Evolutionary conservation across 2,888 invertebrate genomes (phyloP), one percentile per base, ranked within the genome.

Genomic region (Rhingia campestris): DNA sequence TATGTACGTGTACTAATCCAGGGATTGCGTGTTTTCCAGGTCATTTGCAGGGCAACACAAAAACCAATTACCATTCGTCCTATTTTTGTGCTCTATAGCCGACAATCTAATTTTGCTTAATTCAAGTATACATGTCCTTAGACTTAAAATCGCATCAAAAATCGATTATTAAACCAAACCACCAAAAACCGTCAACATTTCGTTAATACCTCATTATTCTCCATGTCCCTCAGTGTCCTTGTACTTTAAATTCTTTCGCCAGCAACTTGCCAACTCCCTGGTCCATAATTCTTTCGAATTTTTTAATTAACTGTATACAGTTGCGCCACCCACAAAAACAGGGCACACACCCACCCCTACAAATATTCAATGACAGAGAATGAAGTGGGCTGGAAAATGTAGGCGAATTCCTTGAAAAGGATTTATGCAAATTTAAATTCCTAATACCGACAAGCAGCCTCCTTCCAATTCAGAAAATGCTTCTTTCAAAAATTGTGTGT

Each of bases 221-320:
- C 22, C 1, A 22, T 22, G 22, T 22, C 22, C 22, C 22, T 22
- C 22, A 22, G 2, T 22, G 22, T 22, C 22, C 22, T 22, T 22
- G 22, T 22, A 22, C 22, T 22, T 22, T 22, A 74, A 64, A 74
- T 64, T 64, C 64, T 56, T 74, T 64, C 14, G 12, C 35, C 45
- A 73, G 32, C 43, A 72, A 51, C 33, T 10, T 49, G 5, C 30
- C 22, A 2, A 6, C 22, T 33, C 51, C 22, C 45, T 47, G 47
- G 7, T 45, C 49, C 39, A 66, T 54, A 33, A 53, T 61, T 61
- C 51, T n/a, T 43, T 14, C n/a, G 58, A 33, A 70, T 47, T 69
- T 39, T 64, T 76, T 81, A 81, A 81, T 81, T 81, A 59, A 81
- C 76, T 81, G 76, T 32, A 53, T 69, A 59, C 76, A 22, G 22